A percentile compares a stretch with the other conserved stretches of the same genome.
phyloP scores from a whole-genome alignment of 2,797 vertebrate genomes.

The Tauraco hartlaubi region DNA sequence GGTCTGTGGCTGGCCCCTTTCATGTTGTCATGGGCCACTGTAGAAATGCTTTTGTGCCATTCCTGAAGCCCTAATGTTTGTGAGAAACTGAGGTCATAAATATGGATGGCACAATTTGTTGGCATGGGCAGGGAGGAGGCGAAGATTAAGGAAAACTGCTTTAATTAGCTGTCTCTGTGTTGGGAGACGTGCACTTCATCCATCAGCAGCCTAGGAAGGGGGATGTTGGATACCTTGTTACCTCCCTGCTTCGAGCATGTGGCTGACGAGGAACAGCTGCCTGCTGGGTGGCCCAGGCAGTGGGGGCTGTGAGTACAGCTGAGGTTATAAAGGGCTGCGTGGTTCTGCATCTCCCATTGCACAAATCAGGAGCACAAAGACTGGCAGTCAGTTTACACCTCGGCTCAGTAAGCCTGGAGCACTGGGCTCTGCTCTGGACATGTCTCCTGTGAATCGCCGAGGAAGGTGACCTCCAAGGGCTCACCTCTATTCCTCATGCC shows the following conservation, averaged over 20 bases:
- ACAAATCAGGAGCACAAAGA: fast-evolving
- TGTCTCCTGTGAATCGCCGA: fast-evolving
- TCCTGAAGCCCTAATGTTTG: not conserved
- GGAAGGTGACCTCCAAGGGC: not conserved
- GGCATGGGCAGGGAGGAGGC: not conserved
- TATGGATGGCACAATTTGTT: not conserved
- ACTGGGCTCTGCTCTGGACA: not conserved
- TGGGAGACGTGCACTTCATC: not conserved
- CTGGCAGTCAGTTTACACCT: not conserved
- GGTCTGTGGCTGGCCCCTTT: not conserved
- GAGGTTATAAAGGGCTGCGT: not conserved
- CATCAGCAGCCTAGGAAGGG: fast-evolving
- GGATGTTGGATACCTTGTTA: not conserved
- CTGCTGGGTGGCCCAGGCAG: not conserved
- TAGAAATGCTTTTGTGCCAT: not conserved
- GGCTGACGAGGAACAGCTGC: not conserved
- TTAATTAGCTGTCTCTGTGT: not conserved
- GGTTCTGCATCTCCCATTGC: fast-evolving
- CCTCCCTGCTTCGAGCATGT: not conserved
- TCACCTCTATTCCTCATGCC: not conserved
- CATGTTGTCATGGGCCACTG: not conserved
- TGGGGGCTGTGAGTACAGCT: fast-evolving
- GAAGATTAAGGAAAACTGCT: not conserved
- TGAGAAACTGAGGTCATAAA: not conserved
- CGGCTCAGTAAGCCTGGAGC: not conserved